Percentiles rank a stretch among this genome's conserved stretches.
phyloP scores from a whole-genome alignment of 2,888 invertebrate genomes.

The Machimus atricapillus region DNA sequence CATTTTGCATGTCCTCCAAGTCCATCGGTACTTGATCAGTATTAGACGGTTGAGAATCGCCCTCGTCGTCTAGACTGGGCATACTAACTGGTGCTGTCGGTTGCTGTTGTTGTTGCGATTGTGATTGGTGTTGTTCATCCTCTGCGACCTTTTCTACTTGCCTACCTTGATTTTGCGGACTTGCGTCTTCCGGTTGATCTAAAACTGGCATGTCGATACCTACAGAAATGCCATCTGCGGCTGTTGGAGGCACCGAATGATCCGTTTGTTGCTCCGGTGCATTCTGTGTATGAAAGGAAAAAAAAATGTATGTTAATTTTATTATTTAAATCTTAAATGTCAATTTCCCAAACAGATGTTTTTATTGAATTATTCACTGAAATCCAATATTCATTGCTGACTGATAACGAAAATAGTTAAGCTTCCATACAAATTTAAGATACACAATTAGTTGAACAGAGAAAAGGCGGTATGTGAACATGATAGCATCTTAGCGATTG shows the following conservation, averaged over 20 bases:
- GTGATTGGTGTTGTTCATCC: conserved; percentile 45
- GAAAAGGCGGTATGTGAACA: no score
- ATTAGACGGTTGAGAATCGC: conserved; percentile 53
- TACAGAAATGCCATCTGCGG: conserved; percentile 52
- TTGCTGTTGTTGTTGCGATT: conserved; percentile 29
- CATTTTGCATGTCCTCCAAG: conserved; percentile 62
- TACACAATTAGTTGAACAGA: no score
- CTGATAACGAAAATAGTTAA: no score
- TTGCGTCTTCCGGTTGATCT: conserved; percentile 58
- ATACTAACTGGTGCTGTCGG: conserved; percentile 59
- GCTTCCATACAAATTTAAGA: no score
- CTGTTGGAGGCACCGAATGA: conserved; percentile 50
- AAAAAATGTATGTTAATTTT: neutral
- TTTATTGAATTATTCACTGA: no score
- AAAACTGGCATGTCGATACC: conserved; percentile 63
- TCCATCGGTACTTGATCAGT: conserved; percentile 61
- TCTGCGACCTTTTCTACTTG: conserved; percentile 36
- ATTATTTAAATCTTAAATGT: neutral
- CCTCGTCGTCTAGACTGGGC: conserved; percentile 63
- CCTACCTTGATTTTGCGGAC: conserved; percentile 34
- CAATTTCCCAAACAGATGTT: neutral
- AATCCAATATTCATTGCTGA: no score
- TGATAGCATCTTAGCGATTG: no score
- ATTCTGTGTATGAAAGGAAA: neutral
- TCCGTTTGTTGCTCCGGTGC: conserved; percentile 13